Percentiles rank a stretch among this genome's conserved stretches.
Conservation (phyloP, 2,797 vertebrate genomes). For the Galago senegalensis region DNA sequence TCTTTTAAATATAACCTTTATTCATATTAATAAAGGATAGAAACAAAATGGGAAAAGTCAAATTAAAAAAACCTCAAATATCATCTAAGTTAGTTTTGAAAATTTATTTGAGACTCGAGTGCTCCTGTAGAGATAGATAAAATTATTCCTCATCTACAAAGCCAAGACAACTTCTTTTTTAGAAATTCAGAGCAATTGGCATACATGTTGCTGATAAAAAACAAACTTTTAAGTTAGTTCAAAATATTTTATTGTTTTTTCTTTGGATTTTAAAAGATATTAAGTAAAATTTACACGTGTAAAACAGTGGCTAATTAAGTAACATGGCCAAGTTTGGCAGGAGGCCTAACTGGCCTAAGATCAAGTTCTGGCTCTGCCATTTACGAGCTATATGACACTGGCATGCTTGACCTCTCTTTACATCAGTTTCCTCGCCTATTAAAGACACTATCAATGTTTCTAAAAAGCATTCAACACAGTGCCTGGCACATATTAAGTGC, state of each 20-base stretch:
- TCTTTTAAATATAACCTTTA: slow-evolving; percentile 75
- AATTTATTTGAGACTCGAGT: slow-evolving; percentile 29
- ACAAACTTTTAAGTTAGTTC: neutral
- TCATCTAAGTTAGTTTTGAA: slow-evolving; percentile 23
- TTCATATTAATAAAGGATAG: slow-evolving; percentile 59
- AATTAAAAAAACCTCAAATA: neutral
- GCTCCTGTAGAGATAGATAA: slow-evolving; percentile 11
- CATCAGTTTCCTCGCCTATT: neutral
- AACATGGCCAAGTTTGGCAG: slow-evolving; percentile 1
- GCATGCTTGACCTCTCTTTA: neutral
- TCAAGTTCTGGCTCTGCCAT: slow-evolving; percentile 21
- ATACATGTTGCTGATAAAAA: neutral
- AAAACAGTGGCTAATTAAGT: slow-evolving; percentile 4
- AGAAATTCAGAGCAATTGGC: neutral
- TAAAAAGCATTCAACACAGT: neutral
- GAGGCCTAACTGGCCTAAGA: slow-evolving; percentile 2
- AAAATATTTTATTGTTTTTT: slow-evolving; percentile 10
- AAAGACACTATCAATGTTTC: neutral
- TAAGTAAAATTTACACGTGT: slow-evolving; percentile 41
- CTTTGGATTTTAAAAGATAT: slow-evolving; percentile 54
- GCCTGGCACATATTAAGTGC: neutral
- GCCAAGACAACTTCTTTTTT: slow-evolving; percentile 8
- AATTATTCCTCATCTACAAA: slow-evolving; percentile 50
- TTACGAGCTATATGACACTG: neutral
- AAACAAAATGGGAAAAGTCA: slow-evolving; percentile 64